These are phyloP conservation scores for Phalanger gymnotis DNA, from an alignment of 2,797 vertebrate species.

Conservation along the genomic window DNA sequence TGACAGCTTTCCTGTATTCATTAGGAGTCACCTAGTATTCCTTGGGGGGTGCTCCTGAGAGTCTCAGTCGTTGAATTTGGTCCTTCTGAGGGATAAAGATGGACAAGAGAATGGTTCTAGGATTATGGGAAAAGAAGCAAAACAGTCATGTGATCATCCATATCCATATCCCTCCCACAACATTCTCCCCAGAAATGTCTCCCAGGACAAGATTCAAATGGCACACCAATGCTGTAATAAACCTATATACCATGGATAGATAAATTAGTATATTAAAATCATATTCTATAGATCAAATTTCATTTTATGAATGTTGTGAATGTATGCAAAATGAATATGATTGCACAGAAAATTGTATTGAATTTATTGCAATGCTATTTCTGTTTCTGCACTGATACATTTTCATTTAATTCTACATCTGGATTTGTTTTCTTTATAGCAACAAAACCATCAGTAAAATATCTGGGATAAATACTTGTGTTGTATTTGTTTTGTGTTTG, in stretches of 20 bases:
- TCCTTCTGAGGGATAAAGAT: background rate
- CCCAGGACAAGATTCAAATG: background rate
- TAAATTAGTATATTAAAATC: background rate
- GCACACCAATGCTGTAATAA: background rate
- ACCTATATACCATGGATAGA: background rate
- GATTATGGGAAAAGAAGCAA: background rate
- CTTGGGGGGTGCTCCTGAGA: background rate
- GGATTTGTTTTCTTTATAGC: background rate
- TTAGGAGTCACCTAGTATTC: background rate
- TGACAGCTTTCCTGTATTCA: background rate
- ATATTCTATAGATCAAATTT: background rate
- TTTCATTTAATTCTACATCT: constrained; percentile 9
- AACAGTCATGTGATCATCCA: background rate
- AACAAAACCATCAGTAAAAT: background rate
- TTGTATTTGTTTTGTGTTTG: background rate
- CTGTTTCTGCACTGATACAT: constrained; percentile 8
- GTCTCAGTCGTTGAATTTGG: background rate
- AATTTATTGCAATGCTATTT: constrained; percentile 32
- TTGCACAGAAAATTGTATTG: background rate
- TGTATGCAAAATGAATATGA: background rate
- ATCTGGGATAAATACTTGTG: background rate
- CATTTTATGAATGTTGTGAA: background rate
- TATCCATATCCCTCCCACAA: background rate
- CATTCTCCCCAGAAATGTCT: background rate
- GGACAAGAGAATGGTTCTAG: background rate